phyloP scores from a whole-genome alignment of 2,888 invertebrate species.

The Leptura quadrifasciata region DNA sequence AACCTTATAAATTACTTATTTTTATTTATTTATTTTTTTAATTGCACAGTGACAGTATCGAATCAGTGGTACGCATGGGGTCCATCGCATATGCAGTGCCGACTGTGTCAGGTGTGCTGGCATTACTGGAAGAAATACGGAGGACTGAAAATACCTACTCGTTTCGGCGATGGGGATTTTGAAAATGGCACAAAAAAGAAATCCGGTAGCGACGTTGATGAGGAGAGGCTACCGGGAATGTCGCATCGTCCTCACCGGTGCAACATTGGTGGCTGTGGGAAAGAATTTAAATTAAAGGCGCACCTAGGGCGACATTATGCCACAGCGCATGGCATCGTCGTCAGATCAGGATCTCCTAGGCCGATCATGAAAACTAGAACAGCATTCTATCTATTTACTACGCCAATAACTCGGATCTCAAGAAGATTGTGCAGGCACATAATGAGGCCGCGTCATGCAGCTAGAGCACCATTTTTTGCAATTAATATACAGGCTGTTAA shows the following conservation, averaged over 20 bases:
- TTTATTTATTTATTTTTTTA: constrained; percentile 60
- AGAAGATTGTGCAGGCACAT: constrained; percentile 90
- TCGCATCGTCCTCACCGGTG: constrained; percentile 91
- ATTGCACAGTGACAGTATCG: constrained; percentile 79
- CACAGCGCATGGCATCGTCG: constrained; percentile 89
- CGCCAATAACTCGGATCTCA: constrained; percentile 92
- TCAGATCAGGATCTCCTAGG: constrained; percentile 86
- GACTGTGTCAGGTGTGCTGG: constrained; percentile 96
- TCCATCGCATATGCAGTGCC: constrained; percentile 92
- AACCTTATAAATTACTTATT: not conserved
- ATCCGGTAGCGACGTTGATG: constrained; percentile 74
- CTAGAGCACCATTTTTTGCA: constrained; percentile 89
- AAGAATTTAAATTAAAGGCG: constrained; percentile 96
- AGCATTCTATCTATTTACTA: constrained; percentile 95
- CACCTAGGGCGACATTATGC: constrained; percentile 96
- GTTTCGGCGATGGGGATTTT: constrained; percentile 75
- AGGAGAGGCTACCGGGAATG: constrained; percentile 74
- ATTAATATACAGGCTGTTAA: constrained; percentile 85
- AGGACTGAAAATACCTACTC: constrained; percentile 89
- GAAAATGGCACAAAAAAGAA: constrained; percentile 73
- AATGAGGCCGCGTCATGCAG: constrained; percentile 89
- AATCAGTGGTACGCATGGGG: constrained; percentile 98
- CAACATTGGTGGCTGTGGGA: constrained; percentile 92
- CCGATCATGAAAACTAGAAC: constrained; percentile 98
- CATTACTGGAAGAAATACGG: constrained; percentile 99